phyloP scores from a whole-genome alignment of 2,797 vertebrate species.

The Myotis vivesi region DNA sequence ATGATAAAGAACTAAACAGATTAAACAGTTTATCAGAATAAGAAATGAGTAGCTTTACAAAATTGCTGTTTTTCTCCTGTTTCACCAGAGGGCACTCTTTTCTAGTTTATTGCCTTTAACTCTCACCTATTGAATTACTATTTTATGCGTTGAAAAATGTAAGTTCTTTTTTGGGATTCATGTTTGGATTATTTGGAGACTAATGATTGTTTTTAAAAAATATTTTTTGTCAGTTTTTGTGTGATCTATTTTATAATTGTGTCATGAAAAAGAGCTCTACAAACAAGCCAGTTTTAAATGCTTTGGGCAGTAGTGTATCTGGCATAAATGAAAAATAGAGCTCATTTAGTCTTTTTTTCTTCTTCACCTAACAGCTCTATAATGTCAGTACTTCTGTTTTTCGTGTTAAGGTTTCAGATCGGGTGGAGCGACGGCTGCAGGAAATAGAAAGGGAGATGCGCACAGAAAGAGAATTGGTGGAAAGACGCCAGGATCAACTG shows the following conservation, averaged over 20 bases:
- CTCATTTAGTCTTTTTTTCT: neutral
- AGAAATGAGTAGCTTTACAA: neutral
- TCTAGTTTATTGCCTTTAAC: conserved; percentile 68
- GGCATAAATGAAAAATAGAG: neutral
- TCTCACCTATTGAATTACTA: neutral
- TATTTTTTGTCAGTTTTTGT: neutral
- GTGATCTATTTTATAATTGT: neutral
- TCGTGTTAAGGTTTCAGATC: conserved; percentile 88
- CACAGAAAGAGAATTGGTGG: conserved; percentile 83
- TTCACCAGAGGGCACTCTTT: conserved; percentile 83
- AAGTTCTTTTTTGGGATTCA: conserved; percentile 16
- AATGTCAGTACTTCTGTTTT: conserved; percentile 15
- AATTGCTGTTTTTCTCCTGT: conserved; percentile 42
- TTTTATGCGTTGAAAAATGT: conserved; percentile 43
- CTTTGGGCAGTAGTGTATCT: neutral
- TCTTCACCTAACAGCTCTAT: neutral
- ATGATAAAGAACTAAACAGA: conserved; percentile 18
- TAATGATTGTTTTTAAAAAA: conserved; percentile 12
- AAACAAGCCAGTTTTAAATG: neutral
- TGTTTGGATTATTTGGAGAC: conserved; percentile 38
- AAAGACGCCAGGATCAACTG: conserved; percentile 85
- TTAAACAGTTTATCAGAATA: neutral
- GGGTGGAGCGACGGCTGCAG: conserved; percentile 91
- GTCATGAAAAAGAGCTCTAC: neutral
- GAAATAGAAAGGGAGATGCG: conserved; percentile 91